Conservation (phyloP, 2,888 invertebrate genomes). For the Cheilosia grossa region DNA sequence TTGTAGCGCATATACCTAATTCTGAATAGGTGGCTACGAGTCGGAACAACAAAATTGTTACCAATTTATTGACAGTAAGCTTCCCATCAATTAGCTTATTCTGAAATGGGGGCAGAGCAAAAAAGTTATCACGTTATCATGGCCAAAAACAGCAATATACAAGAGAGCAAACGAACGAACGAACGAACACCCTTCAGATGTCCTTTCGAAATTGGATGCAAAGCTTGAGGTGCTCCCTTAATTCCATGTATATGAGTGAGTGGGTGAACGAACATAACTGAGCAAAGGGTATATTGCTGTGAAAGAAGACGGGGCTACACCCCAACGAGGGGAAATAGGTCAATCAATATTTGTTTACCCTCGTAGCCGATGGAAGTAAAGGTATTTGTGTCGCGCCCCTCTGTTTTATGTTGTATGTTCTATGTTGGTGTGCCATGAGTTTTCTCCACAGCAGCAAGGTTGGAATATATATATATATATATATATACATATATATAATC, state of each 20-base stretch:
- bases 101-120: constrained; percentile 14
- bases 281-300: constrained; percentile 6
- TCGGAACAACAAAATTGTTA: constrained; percentile 2
- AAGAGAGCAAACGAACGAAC: constrained; percentile 30
- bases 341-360: constrained; percentile 74
- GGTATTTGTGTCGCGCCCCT: constrained; percentile 30
- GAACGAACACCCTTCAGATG: constrained; percentile 69
- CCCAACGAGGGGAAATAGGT: constrained; percentile 71
- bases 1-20: constrained; percentile 25
- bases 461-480: too few species aligned
- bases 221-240: constrained; percentile 8
- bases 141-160: not conserved
- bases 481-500: too few species aligned
- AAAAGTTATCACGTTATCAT: constrained; percentile 11
- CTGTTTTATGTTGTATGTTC: not conserved
- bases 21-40: not conserved
- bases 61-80: constrained; percentile 3
- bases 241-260: not conserved
- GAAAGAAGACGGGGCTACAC: constrained; percentile 42
- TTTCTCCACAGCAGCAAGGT: not conserved
- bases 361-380: constrained; percentile 17
- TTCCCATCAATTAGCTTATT: constrained; percentile 42
- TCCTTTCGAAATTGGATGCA: constrained; percentile 53
- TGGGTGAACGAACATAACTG: constrained; percentile 11
- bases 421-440: constrained; percentile 14